Conservation (phyloP, 2,113 vertebrate species). For the Pteronura brasiliensis region DNA sequence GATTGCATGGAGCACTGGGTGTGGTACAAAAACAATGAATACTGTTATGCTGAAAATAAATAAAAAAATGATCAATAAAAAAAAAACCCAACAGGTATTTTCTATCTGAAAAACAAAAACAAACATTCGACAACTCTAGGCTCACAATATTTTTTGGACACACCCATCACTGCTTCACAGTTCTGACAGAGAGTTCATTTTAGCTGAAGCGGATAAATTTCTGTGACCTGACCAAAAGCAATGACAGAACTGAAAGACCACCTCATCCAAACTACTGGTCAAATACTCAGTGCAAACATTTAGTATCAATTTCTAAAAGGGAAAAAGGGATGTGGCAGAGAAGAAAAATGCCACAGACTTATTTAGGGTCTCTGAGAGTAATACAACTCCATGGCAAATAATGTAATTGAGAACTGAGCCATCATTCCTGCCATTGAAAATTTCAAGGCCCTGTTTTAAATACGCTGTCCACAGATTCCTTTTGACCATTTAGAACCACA, state of each 20-base stretch:
- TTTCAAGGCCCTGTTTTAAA: slow-evolving; percentile 13
- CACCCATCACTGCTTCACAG: background rate
- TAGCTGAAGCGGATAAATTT: slow-evolving; percentile 20
- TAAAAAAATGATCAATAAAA: too few species aligned
- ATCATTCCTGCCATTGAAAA: slow-evolving; percentile 19
- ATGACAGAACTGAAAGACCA: slow-evolving; percentile 2
- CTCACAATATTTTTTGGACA: slow-evolving; percentile 33
- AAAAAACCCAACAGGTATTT: background rate
- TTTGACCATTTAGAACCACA: background rate
- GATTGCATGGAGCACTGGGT: too few species aligned
- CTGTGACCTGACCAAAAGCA: slow-evolving; percentile 3
- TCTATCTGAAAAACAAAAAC: background rate
- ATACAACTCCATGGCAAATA: background rate
- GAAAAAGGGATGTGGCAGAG: background rate
- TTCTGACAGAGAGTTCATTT: slow-evolving; percentile 25
- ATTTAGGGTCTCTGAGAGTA: slow-evolving; percentile 15
- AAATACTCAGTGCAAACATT: slow-evolving; percentile 27
- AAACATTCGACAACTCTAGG: background rate
- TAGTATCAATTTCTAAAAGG: slow-evolving; percentile 36
- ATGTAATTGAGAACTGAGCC: slow-evolving; percentile 1
- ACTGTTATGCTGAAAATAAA: too few species aligned
- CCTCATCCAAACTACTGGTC: background rate
- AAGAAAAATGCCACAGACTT: background rate
- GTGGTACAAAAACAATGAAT: too few species aligned
- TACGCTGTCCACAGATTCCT: background rate